A percentile compares a stretch with the other conserved stretches of the same genome.
phyloP scores from a whole-genome alignment of 2,888 invertebrate species.

The Eilema caniola region DNA sequence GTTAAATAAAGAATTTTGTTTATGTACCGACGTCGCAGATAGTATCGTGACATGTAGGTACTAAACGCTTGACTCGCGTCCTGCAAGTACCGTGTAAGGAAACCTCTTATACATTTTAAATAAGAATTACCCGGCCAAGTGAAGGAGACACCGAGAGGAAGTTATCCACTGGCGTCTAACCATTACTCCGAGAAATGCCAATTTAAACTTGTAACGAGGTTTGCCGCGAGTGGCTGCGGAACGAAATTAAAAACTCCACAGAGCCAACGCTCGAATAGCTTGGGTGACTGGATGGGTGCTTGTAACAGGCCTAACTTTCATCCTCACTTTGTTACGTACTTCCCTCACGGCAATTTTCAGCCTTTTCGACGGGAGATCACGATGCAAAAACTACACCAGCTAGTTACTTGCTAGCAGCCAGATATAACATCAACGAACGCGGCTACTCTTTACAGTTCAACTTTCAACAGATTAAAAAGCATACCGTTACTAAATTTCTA shows the following conservation, averaged over 20 bases:
- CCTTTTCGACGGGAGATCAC: constrained; percentile 64
- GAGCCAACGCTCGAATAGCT: constrained; percentile 71
- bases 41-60: constrained; percentile 31
- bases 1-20: constrained; percentile 1
- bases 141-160: constrained; percentile 74
- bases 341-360: constrained; percentile 69
- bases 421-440: not conserved
- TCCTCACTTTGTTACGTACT: constrained; percentile 78
- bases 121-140: constrained; percentile 77
- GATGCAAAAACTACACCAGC: constrained; percentile 58
- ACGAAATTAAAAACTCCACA: constrained; percentile 84
- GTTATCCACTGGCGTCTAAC: constrained; percentile 78
- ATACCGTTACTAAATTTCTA: not conserved
- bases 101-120: constrained; percentile 79
- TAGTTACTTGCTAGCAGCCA: constrained; percentile 24
- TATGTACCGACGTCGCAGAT: constrained; percentile 15
- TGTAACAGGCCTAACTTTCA: constrained; percentile 81
- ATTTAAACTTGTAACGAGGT: constrained; percentile 87
- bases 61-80: constrained; percentile 52
- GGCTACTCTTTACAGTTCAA: constrained; percentile 24
- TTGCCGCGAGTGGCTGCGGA: constrained; percentile 82
- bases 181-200: constrained; percentile 85
- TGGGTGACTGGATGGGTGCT: constrained; percentile 69
- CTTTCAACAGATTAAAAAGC: constrained; percentile 26
- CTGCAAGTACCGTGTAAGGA: constrained; percentile 51